Evolutionary conservation across 1,140 invertebrate genomes (phyloP).

Genomic region (Cydia strobilella): DNA sequence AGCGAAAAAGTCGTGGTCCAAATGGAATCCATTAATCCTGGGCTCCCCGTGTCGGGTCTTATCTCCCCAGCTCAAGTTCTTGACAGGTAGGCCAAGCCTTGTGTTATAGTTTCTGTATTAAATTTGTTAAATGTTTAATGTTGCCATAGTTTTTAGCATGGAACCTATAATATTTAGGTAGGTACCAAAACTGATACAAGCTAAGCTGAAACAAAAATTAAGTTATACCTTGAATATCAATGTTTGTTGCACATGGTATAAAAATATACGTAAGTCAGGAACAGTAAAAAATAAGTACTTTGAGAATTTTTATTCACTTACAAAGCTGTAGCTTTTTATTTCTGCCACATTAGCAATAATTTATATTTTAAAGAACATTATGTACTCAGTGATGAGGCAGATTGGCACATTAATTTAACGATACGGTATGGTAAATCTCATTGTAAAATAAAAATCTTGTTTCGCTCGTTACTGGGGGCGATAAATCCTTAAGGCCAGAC

Average conservation of each 20-base stretch:
- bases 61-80: conserved; percentile 7
- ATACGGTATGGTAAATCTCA: neutral
- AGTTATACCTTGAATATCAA: no score
- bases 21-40: conserved; percentile 20
- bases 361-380: neutral
- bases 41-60: conserved; percentile 8
- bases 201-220: no score
- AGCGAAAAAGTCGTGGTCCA: conserved; percentile 15
- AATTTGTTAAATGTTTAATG: neutral
- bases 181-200: no score
- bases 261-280: no score
- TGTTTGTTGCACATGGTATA: no score
- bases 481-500: conserved; percentile 2
- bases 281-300: no score
- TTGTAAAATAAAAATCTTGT: conserved; percentile 17
- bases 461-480: conserved; percentile 1
- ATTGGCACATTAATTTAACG: conserved; percentile 1
- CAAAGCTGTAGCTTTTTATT: no score
- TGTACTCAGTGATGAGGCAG: neutral
- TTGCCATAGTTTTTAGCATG: neutral
- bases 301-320: no score
- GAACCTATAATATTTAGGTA: no score
- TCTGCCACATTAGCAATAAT: no score
- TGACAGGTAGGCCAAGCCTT: conserved; percentile 10
- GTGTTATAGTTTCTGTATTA: neutral